These are phyloP conservation scores for Cryptoblepharus egeriae DNA, from an alignment of 2,797 vertebrate species.

Conservation along the genomic window DNA sequence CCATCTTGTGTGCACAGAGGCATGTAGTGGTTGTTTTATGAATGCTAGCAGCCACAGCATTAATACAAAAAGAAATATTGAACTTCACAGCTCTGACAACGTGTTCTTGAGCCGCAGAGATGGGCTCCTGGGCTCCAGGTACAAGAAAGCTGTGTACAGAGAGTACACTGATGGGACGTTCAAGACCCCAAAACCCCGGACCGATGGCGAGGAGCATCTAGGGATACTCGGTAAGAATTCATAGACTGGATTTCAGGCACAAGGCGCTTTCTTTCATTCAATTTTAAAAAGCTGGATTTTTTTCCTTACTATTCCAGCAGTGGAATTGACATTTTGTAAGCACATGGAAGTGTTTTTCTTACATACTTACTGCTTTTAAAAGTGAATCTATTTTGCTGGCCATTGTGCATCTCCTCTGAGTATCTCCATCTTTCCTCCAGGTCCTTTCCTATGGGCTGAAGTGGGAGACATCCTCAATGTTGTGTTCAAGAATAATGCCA, in stretches of 20 bases:
- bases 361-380: neutral
- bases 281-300: too few relatives aligned
- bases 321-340: too few relatives aligned
- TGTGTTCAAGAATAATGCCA: conserved; percentile 80
- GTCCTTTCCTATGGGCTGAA: conserved; percentile 79
- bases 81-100: conserved; percentile 73
- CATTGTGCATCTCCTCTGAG: neutral
- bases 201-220: conserved; percentile 69
- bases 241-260: neutral
- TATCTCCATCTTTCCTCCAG: conserved; percentile 55
- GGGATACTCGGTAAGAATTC: conserved; percentile 78
- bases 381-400: neutral
- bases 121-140: conserved; percentile 77
- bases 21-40: conserved; percentile 4
- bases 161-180: conserved; percentile 80
- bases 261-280: neutral
- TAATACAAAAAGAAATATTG: conserved; percentile 43
- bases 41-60: neutral
- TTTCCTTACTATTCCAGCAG: too few relatives aligned
- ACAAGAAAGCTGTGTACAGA: conserved; percentile 81
- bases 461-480: conserved; percentile 78
- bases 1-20: neutral
- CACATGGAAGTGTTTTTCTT: too few relatives aligned
- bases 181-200: conserved; percentile 66
- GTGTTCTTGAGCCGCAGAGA: conserved; percentile 74